Base-by-base conservation (phyloP, 1,140 invertebrate genomes). In the Cydia pomonella region DNA sequence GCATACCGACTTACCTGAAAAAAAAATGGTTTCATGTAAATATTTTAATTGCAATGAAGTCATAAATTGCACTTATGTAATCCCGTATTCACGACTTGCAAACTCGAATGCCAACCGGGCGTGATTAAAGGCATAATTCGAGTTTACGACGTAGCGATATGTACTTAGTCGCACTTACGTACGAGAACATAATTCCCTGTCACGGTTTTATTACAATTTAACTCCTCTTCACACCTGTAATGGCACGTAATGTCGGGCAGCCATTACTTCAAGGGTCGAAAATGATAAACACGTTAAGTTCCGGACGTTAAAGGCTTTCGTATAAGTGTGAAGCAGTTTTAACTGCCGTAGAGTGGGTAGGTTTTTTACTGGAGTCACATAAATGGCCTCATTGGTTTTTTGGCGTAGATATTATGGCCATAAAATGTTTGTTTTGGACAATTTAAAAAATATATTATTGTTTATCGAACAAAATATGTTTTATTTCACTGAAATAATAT, bases 11-110 rank as follows among this genome's bases (percentile, higher is more conserved):
- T 64, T 73, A 76, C 72, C 75, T 76, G 75, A 64, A 76, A 76
- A n/a, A 73, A 66, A 72, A 75, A 76, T 78, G 74, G 63, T 78
- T 12, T 2, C 21, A 23, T 59, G 21, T 59, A 23, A 59, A 59
- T 76, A 77, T 72, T 79, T 71, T 77, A 75, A 79, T 47, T 64
- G 73, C 75, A 23, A 23, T 23, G n/a, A 59, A 59, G 18, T 23
- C 53, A 59, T 59, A 59, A 59, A 59, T 59, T 59, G 53, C 53
- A 59, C 18, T 59, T 3, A 59, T 23, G 21, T 23, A 23, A 59
- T 59, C 53, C 53, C 16, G 21, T 23, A 59, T 59, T 59, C 27
- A 33, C 29, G 27, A 18, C 33, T 69, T 69, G 64, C 64, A 33
- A 69, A 69, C 27, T 69, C 25, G 29, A 69, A 69, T n/a, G 64